Evolutionary conservation across 2,113 vertebrate genomes (phyloP).

Genomic region (Apaloderma vittatum): DNA sequence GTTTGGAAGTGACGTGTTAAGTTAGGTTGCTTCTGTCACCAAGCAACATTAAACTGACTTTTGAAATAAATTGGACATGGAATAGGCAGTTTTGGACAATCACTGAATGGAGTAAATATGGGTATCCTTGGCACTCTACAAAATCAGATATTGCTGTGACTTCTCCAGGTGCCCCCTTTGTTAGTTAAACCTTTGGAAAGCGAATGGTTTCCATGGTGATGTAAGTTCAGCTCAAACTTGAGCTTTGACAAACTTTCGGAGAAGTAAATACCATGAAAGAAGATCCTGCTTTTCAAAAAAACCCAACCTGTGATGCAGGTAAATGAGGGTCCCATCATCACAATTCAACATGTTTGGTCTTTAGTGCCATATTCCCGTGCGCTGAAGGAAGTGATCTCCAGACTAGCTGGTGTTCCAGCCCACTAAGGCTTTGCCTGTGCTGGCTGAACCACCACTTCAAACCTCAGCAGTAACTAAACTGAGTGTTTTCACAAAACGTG

Average conservation of each 20-base stretch:
- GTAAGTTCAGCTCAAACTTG: neutral
- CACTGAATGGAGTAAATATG: neutral
- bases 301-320: neutral
- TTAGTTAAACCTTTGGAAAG: neutral
- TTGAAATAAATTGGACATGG: neutral
- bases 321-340: neutral
- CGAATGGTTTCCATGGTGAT: neutral
- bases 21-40: neutral
- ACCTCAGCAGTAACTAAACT: neutral
- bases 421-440: neutral
- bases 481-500: neutral
- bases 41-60: neutral
- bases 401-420: neutral
- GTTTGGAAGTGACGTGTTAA: neutral
- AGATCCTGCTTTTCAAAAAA: neutral
- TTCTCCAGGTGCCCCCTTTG: neutral
- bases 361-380: rapidly evolving
- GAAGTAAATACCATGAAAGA: neutral
- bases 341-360: neutral
- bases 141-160: neutral
- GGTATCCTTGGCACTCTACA: neutral
- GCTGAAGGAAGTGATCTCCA: neutral
- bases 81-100: neutral
- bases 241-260: neutral
- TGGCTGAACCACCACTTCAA: neutral